A percentile compares a stretch with the other conserved stretches of the same genome.
phyloP scores from a whole-genome alignment of 2,113 vertebrate genomes.

The Xyliphius kryptos region DNA sequence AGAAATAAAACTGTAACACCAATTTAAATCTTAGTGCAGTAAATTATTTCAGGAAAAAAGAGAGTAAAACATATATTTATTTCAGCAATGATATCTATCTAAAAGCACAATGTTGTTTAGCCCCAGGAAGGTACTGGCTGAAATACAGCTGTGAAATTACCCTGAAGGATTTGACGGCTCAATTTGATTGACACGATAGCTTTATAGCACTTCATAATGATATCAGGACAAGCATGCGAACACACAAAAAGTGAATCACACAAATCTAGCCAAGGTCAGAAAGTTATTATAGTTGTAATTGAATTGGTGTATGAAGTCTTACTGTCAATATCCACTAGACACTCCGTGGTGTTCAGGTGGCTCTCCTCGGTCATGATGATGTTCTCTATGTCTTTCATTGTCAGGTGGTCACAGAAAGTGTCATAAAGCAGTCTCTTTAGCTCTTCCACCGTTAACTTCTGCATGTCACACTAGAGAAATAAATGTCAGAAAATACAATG shows the following conservation, averaged over 20 bases:
- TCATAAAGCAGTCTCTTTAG: constrained; percentile 92
- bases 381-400: constrained; percentile 99
- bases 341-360: constrained; percentile 85
- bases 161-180: constrained; percentile 10
- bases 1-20: too few species aligned
- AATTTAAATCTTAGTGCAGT: too few species aligned
- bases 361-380: constrained; percentile 98
- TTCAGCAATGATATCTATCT: too few species aligned
- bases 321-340: constrained; percentile 76
- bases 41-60: too few species aligned
- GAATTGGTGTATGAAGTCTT: constrained; percentile 26
- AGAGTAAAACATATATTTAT: too few species aligned
- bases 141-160: constrained; percentile 3
- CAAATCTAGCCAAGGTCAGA: constrained; percentile 12
- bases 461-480: constrained; percentile 87
- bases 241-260: background rate
- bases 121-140: background rate
- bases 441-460: constrained; percentile 95
- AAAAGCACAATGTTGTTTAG: too few species aligned
- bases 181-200: constrained; percentile 28
- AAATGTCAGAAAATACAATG: constrained; percentile 7
- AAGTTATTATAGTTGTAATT: background rate
- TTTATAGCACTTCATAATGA: constrained; percentile 13
- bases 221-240: background rate
- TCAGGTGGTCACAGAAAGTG: constrained; percentile 96